Evolutionary conservation across 2,113 vertebrate genomes (phyloP).

Genomic region (Odobenus rosmarus): DNA sequence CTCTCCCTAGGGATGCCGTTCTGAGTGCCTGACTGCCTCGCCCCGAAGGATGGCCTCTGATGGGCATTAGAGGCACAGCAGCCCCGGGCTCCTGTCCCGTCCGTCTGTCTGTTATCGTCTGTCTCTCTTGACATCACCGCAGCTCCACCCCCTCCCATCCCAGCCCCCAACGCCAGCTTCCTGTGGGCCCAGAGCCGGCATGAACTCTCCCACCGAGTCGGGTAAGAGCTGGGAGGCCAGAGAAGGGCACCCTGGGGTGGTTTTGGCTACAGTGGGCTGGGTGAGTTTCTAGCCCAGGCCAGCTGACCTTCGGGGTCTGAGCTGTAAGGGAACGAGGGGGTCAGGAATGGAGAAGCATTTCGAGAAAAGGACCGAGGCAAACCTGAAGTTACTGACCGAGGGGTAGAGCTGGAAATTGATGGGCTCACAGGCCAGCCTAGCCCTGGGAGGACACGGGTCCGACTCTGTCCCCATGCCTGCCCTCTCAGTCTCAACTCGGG

Average conservation of each 20-base stretch:
- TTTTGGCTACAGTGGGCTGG: neutral
- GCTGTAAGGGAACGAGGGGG: neutral
- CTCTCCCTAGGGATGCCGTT: constrained; percentile 77
- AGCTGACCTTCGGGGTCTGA: neutral
- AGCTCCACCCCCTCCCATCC: constrained; percentile 75
- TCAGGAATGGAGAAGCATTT: neutral
- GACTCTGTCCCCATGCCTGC: neutral
- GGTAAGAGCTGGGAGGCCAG: constrained; percentile 77
- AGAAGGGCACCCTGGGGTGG: constrained; percentile 43
- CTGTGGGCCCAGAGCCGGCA: constrained; percentile 79
- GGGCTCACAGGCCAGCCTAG: neutral
- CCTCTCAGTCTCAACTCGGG: neutral
- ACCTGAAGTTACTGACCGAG: neutral
- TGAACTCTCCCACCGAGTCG: constrained; percentile 82
- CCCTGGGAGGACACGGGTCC: neutral
- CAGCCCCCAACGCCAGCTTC: constrained; percentile 78
- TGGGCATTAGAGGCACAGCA: constrained; percentile 78
- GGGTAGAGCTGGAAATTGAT: neutral
- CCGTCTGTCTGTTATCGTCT: constrained; percentile 79
- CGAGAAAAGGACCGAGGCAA: neutral
- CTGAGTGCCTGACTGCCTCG: constrained; percentile 80
- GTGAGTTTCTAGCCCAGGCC: neutral
- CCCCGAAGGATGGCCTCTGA: constrained; percentile 80
- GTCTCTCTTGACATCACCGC: constrained; percentile 78
- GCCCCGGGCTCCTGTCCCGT: constrained; percentile 80